These are phyloP conservation scores for Alcedo quadribrachys DNA, from an alignment of 2,797 vertebrate species.

Conservation along the genomic window DNA sequence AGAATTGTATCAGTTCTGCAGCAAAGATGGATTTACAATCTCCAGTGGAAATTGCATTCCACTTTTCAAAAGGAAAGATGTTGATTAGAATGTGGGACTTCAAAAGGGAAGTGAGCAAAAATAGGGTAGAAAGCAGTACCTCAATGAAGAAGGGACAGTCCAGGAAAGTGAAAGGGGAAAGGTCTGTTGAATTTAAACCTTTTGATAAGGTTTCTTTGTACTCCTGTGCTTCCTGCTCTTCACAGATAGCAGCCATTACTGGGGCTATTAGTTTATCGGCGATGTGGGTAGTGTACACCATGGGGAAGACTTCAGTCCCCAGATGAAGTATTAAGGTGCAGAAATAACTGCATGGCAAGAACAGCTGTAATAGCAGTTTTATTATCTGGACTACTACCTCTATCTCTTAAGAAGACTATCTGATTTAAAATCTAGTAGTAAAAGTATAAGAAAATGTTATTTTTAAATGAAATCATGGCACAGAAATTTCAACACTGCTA, in stretches of 20 bases:
- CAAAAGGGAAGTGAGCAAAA: neutral
- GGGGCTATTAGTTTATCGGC: neutral
- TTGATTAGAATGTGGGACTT: neutral
- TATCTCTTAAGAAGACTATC: neutral
- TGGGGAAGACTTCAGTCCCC: neutral
- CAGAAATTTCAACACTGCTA: neutral
- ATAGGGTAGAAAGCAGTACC: neutral
- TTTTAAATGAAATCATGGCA: neutral
- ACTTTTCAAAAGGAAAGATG: neutral
- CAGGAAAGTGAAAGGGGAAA: neutral
- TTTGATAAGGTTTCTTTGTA: neutral
- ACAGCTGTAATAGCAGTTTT: neutral
- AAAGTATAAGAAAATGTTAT: neutral
- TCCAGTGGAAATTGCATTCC: neutral
- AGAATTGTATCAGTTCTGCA: neutral
- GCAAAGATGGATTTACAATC: neutral
- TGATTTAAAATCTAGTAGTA: neutral
- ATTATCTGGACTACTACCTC: neutral
- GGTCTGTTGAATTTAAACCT: neutral
- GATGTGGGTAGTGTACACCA: neutral
- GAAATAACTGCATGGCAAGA: neutral
- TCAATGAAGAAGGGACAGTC: neutral
- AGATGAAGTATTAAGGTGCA: neutral
- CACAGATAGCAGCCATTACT: neutral
- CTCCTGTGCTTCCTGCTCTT: neutral